A percentile compares a stretch with the other conserved stretches of the same genome.
Evolutionary conservation across 2,888 invertebrate genomes (phyloP).

Genomic region (Ophion obscuratus): DNA sequence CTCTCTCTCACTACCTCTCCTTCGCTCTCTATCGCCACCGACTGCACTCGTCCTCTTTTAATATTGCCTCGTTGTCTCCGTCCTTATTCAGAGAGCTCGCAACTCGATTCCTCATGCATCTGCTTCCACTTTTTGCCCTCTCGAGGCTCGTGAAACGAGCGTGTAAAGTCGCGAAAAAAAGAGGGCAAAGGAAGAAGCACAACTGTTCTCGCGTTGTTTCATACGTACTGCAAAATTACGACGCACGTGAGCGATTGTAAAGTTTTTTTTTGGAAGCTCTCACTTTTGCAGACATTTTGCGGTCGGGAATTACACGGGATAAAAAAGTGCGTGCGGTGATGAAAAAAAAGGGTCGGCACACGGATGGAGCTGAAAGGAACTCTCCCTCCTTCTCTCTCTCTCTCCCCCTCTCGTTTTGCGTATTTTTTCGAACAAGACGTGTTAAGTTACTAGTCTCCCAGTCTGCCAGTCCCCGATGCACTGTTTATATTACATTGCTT

Average conservation of each 20-base stretch:
- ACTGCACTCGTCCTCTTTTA: conserved; percentile 53
- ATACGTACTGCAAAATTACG: conserved; percentile 72
- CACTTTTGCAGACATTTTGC: conserved; percentile 2
- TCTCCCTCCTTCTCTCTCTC: not conserved
- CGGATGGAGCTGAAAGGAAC: not conserved
- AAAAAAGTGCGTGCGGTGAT: conserved; percentile 6
- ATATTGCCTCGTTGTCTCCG: conserved; percentile 51
- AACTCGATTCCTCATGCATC: conserved; percentile 73
- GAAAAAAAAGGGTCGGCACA: not conserved
- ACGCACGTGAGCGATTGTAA: conserved; percentile 55
- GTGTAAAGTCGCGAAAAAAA: conserved; percentile 20
- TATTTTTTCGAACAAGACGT: not conserved
- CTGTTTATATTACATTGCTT: too few species aligned
- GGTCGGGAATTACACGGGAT: conserved; percentile 6
- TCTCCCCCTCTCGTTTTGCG: not conserved
- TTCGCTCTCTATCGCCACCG: conserved; percentile 21
- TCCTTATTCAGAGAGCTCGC: conserved; percentile 42
- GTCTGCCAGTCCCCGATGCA: too few species aligned
- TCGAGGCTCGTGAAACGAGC: not conserved
- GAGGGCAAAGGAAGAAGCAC: conserved; percentile 1
- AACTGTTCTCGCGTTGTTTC: conserved; percentile 59
- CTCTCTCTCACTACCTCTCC: conserved; percentile 30
- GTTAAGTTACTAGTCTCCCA: too few species aligned
- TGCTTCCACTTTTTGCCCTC: conserved; percentile 77
- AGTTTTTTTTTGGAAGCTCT: conserved; percentile 54